Conservation (phyloP, 2,888 invertebrate species). For the Pristionchus japonicus region DNA sequence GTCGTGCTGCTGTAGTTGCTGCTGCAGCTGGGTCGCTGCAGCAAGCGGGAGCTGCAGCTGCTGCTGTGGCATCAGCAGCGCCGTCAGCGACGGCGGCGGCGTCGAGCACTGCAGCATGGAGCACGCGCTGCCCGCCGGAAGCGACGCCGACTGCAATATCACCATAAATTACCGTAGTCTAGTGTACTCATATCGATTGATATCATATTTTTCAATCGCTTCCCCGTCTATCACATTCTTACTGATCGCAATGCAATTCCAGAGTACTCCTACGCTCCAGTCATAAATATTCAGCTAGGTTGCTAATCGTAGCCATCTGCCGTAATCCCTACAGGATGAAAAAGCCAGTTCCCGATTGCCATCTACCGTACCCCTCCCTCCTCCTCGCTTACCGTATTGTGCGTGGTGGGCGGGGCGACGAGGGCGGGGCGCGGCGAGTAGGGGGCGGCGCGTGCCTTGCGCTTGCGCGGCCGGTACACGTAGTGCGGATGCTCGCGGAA, state of each 20-base stretch:
- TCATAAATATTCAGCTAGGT: no score
- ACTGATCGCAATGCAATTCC: no score
- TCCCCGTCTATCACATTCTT: neutral
- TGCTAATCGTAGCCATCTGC: no score
- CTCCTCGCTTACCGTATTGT: slow-evolving; percentile 8
- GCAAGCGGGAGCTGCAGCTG: neutral
- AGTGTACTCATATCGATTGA: neutral
- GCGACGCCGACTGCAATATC: neutral
- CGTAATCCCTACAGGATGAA: no score
- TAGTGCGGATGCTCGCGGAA: slow-evolving; percentile 58
- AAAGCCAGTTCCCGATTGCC: neutral
- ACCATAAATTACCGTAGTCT: neutral
- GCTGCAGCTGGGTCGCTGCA: neutral
- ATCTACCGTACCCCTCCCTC: neutral
- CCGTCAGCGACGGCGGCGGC: neutral
- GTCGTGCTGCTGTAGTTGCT: neutral
- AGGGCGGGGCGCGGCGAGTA: slow-evolving; percentile 43
- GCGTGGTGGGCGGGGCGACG: neutral
- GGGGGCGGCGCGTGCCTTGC: slow-evolving; percentile 52
- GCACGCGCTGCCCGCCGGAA: neutral
- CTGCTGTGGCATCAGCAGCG: neutral
- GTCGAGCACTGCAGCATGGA: neutral
- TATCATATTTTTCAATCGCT: no score
- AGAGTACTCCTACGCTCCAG: no score
- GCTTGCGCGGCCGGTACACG: slow-evolving; percentile 58